Conservation (phyloP, 2,888 invertebrate species). For the Euplagia quadripunctaria region DNA sequence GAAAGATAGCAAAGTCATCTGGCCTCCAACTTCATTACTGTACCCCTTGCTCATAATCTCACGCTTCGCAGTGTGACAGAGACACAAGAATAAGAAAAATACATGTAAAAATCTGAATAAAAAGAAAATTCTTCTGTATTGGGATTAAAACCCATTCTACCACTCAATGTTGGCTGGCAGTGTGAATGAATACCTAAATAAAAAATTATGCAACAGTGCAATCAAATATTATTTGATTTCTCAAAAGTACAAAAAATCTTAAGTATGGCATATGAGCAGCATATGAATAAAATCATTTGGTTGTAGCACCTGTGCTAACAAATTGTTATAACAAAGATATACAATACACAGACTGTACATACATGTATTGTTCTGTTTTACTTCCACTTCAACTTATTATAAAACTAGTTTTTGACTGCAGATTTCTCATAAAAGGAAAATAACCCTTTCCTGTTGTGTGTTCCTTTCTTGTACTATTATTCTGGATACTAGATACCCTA, state of each 20-base stretch:
- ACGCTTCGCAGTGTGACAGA: neutral
- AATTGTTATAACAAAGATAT: neutral
- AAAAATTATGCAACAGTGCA: neutral
- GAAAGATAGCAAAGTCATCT: neutral
- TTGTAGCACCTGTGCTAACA: neutral
- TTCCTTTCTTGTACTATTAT: too few species aligned
- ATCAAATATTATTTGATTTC: neutral
- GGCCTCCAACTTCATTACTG: too few species aligned
- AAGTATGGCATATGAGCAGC: neutral
- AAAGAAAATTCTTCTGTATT: neutral
- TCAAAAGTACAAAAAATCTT: neutral
- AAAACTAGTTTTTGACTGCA: too few species aligned
- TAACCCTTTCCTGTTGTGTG: too few species aligned
- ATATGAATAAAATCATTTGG: neutral
- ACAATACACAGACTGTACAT: neutral
- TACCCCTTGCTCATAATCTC: neutral
- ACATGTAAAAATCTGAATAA: neutral
- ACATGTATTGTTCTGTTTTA: neutral
- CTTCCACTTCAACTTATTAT: neutral
- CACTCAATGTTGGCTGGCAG: neutral
- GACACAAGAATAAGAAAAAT: neutral
- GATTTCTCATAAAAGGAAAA: too few species aligned
- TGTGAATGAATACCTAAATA: neutral
- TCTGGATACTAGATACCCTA: too few species aligned
- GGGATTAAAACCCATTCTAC: neutral